These are phyloP conservation scores for Cryptotis parvus DNA, from an alignment of 2,113 vertebrate genomes.

Conservation along the genomic window DNA sequence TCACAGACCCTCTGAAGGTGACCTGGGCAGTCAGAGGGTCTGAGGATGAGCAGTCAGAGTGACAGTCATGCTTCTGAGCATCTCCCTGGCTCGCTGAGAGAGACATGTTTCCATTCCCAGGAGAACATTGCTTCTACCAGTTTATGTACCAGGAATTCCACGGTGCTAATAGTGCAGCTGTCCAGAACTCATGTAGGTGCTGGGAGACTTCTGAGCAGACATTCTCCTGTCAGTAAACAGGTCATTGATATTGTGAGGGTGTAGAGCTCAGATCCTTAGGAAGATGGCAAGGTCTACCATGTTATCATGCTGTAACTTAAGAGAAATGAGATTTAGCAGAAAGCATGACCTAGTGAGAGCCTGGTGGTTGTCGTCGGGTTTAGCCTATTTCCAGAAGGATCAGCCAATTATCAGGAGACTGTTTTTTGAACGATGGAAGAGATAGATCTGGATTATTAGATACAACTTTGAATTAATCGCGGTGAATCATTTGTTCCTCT, in stretches of 20 bases:
- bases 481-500: neutral
- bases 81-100: neutral
- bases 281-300: slow-evolving; percentile 43
- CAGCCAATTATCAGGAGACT: neutral
- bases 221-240: slow-evolving; percentile 12
- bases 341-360: neutral
- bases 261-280: neutral
- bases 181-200: too few species aligned
- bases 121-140: slow-evolving; percentile 19
- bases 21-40: neutral
- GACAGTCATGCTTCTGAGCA: neutral
- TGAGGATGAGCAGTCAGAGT: neutral
- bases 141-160: neutral
- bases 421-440: neutral
- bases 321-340: neutral
- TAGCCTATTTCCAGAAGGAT: slow-evolving; percentile 10
- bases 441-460: neutral
- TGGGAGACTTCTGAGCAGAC: neutral
- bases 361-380: neutral
- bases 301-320: slow-evolving; percentile 20
- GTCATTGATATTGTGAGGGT: neutral
- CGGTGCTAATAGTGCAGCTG: slow-evolving; percentile 14
- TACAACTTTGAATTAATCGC: neutral
- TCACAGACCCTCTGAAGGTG: neutral
- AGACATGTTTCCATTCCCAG: neutral